Evolutionary conservation across 2,113 vertebrate species (phyloP), one percentile per base, ranked within the genome.

Genomic region (Ochotona princeps): DNA sequence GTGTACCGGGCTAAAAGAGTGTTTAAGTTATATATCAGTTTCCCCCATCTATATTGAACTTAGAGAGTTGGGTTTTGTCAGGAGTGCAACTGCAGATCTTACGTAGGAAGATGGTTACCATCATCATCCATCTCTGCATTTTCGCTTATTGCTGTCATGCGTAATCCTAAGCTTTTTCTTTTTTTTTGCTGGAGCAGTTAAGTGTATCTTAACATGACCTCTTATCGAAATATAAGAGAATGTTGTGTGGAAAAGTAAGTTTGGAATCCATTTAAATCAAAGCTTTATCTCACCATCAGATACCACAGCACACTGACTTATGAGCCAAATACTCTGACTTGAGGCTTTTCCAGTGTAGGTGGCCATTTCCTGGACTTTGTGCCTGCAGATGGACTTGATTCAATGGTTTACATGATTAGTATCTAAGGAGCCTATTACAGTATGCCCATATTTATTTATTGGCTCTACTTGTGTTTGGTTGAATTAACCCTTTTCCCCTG

Each of bases 271-370:
- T 78, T 91, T 89, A 92, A 90, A 87, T 35, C 47, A 28, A 86
- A 96, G 63, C 54, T 87, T 87, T 20, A n/a, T 80, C 65, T 76
- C 63, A 60, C 75, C 60, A 76, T 85, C 65, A 67, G 14, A 75
- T 83, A 91, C 30, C 73, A 87, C 13, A 90, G 70, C 66, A 83
- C 5, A 76, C 35, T 73, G 84, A 75, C 30, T 94, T 94, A 85
- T 13, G n/a, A 97, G 87, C 94, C 91, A 95, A 74, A 89, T 89
- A 89, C 87, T 93, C 94, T 80, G 92, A 86, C 91, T 96, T 94
- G 67, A 65, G 49, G 91, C 95, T 90, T 72, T 83, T 87, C 94
- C 72, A 69, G 74, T 87, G 20, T 81, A 92, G 73, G 57, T 81
- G 65, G 90, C 94, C 69, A 61, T 93, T 84, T 69, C 91, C 18